Percentiles rank a stretch among this genome's conserved stretches.
Conservation (phyloP, 2,888 invertebrate species). For the Cetonia aurata region DNA sequence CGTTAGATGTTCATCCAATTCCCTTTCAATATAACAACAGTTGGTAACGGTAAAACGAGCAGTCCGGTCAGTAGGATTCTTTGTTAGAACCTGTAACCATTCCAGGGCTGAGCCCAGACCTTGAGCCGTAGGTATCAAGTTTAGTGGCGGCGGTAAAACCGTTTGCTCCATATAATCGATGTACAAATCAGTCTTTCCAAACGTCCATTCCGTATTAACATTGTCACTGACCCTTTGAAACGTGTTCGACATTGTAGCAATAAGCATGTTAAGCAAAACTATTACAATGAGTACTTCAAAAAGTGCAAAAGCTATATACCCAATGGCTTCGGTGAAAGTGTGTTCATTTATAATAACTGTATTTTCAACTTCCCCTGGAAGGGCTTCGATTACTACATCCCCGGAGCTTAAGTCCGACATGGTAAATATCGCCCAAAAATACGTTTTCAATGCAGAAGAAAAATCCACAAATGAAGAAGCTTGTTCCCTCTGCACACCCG, state of each 20-base stretch:
- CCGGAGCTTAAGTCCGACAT: conserved; percentile 76
- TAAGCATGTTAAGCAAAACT: conserved; percentile 81
- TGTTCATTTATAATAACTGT: conserved; percentile 70
- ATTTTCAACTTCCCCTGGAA: conserved; percentile 67
- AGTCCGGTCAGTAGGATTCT: conserved; percentile 60
- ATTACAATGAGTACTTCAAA: conserved; percentile 81
- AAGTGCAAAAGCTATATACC: conserved; percentile 75
- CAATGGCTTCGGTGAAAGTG: conserved; percentile 75
- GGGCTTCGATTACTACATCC: conserved; percentile 75
- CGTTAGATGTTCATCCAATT: conserved; percentile 63
- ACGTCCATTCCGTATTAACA: conserved; percentile 82
- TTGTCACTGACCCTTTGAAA: conserved; percentile 79
- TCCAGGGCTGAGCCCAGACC: conserved; percentile 68
- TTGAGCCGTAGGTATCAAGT: conserved; percentile 74
- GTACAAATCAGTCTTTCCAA: conserved; percentile 80
- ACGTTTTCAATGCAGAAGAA: conserved; percentile 71
- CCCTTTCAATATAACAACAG: conserved; percentile 64
- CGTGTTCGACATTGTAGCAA: conserved; percentile 85
- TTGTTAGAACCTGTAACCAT: conserved; percentile 66
- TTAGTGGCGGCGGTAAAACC: conserved; percentile 79
- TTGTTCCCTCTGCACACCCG: conserved; percentile 70
- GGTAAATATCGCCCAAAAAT: conserved; percentile 80
- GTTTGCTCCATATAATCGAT: conserved; percentile 79
- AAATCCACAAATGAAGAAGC: conserved; percentile 74
- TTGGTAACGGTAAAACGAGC: conserved; percentile 67